Evolutionary conservation across 2,888 invertebrate species (phyloP).

Genomic region (Drosophila nr. medialis): DNA sequence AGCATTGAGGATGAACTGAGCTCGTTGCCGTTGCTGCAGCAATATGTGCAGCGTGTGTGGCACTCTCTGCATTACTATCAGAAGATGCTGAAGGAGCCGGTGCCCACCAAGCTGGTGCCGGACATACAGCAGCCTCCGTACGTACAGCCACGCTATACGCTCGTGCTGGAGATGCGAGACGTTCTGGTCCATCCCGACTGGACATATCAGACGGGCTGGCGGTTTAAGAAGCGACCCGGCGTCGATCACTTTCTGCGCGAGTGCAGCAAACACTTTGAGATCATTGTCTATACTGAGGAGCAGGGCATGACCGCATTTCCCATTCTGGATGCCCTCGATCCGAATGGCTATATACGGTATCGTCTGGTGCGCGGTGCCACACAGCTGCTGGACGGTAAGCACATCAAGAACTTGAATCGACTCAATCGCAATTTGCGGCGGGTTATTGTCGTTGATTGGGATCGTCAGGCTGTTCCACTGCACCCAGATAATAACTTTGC

Average conservation of each 20-base stretch:
- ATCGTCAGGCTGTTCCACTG: constrained; percentile 92
- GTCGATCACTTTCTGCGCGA: constrained; percentile 97
- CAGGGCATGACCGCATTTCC: constrained; percentile 98
- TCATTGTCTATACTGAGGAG: constrained; percentile 98
- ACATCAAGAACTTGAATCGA: constrained; percentile 95
- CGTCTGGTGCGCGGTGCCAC: constrained; percentile 97
- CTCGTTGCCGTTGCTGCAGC: constrained; percentile 88
- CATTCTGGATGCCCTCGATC: constrained; percentile 96
- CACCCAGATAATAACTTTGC: constrained; percentile 95
- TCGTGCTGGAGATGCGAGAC: constrained; percentile 97
- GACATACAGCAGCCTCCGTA: constrained; percentile 96
- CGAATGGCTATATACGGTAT: constrained; percentile 94
- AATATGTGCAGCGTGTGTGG: constrained; percentile 90
- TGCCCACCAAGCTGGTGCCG: constrained; percentile 95
- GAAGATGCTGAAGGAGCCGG: constrained; percentile 95
- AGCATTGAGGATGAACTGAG: constrained; percentile 91
- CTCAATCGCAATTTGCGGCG: constrained; percentile 93
- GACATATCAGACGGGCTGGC: constrained; percentile 99
- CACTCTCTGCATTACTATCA: constrained; percentile 90
- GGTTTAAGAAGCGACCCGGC: constrained; percentile 99
- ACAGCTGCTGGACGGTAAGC: constrained; percentile 96
- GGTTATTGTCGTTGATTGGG: constrained; percentile 98
- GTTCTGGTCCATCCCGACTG: constrained; percentile 99
- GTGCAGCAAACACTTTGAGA: constrained; percentile 95
- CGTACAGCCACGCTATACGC: constrained; percentile 96